Percentiles rank a stretch among this genome's conserved stretches.
Conservation (phyloP, 1,140 invertebrate genomes). For the Thrips palmi region DNA sequence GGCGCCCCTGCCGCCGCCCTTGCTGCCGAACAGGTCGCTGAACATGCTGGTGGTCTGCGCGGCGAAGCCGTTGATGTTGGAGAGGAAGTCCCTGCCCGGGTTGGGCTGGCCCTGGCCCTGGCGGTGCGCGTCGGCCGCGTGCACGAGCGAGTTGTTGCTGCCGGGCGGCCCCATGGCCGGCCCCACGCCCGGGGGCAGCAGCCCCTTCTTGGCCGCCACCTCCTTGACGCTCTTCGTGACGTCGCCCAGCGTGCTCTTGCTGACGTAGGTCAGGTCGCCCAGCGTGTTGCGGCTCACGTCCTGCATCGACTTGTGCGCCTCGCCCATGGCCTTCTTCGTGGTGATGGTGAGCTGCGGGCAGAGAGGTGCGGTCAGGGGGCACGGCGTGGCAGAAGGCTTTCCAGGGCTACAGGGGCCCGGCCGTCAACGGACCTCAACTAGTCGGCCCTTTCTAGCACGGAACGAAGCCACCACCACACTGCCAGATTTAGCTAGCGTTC, state of each 20-base stretch:
- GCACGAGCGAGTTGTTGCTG: conserved; percentile 12
- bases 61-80: conserved; percentile 78
- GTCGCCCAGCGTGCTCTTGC: conserved; percentile 69
- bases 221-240: conserved; percentile 82
- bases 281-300: conserved; percentile 74
- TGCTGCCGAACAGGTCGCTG: conserved; percentile 61
- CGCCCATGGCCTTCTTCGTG: conserved; percentile 74
- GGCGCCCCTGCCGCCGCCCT: not conserved
- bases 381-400: not conserved
- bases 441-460: not conserved
- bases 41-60: conserved; percentile 81
- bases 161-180: not conserved
- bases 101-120: too few relatives aligned
- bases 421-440: not conserved
- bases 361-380: not conserved
- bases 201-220: conserved; percentile 64
- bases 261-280: conserved; percentile 71
- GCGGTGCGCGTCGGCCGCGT: conserved; percentile 10
- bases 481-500: too few relatives aligned
- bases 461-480: not conserved
- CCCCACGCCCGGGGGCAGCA: conserved; percentile 34
- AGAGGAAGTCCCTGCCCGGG: conserved; percentile 71
- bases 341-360: conserved; percentile 53
- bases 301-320: conserved; percentile 61
- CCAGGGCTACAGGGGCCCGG: not conserved